These are phyloP conservation scores for Paramormyrops hopkinsi DNA, from an alignment of 2,797 vertebrate genomes.

Conservation along the genomic window DNA sequence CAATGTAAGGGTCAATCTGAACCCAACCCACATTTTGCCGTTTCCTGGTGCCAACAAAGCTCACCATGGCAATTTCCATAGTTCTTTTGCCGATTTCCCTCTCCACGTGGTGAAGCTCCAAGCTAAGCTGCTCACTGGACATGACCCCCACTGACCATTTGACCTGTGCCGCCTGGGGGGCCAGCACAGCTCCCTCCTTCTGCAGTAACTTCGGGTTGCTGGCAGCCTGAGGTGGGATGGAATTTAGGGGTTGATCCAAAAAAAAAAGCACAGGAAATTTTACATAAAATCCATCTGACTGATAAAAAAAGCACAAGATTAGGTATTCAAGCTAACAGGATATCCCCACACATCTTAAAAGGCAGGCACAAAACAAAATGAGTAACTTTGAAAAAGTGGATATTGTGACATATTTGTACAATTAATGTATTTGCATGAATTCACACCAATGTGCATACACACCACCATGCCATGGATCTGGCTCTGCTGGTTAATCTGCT, in stretches of 20 bases:
- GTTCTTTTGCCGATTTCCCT: slow-evolving; percentile 79
- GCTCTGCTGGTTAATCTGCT: slow-evolving; percentile 78
- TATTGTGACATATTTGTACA: neutral
- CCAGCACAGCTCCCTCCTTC: slow-evolving; percentile 62
- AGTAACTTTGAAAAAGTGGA: neutral
- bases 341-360: neutral
- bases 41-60: slow-evolving; percentile 22
- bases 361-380: neutral
- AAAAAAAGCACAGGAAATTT: neutral
- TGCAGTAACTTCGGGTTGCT: slow-evolving; percentile 68
- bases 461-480: slow-evolving; percentile 70
- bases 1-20: neutral
- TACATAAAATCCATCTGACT: neutral
- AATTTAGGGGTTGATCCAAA: neutral
- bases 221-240: slow-evolving; percentile 53
- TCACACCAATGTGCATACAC: slow-evolving; percentile 22
- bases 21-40: neutral
- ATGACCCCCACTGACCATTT: slow-evolving; percentile 68
- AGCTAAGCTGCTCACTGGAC: slow-evolving; percentile 77
- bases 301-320: neutral
- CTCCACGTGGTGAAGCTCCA: slow-evolving; percentile 78
- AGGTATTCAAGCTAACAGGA: neutral
- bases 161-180: slow-evolving; percentile 59
- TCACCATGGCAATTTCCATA: slow-evolving; percentile 73
- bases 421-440: neutral